Evolutionary conservation across 2,888 invertebrate species (phyloP), one percentile per base, ranked within the genome.

Genomic region (Andrena haemorrhoa): DNA sequence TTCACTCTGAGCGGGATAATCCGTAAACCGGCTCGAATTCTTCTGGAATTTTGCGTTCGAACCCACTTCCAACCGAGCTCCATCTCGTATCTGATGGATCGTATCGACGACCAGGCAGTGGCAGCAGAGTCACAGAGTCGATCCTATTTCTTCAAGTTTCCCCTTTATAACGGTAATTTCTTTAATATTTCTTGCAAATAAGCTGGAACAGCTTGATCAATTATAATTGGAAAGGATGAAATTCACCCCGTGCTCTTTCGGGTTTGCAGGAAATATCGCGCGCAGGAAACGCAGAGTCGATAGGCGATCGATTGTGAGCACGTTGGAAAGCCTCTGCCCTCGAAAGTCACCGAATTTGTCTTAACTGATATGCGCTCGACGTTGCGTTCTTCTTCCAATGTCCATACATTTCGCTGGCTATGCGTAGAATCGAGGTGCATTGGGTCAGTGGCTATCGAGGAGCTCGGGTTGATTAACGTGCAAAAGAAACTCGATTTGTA

Each of bases 21-120:
- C 70, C 74, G 47, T 56, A 66, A 66, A 70, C 66, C 65, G 66
- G 51, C 71, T 63, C 20, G 60, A 75, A 71, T 71, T 74, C 74
- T 41, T 56, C 4, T 29, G 35, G 70, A 65, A 75, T 79, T 75
- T 60, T 58, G 58, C 63, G 51, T 33, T 53, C 53, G 61, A 70
- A 31, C 41, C 41, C 72, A 23, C 23, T 1, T 23, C 23, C 23
- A 56, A 58, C 61, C 61, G 51, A 49, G 41, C 49, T 70, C 60
- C 35, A 53, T 60, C 69, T 41, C 33, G 26, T 31, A 56, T 33
- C 23, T n/a, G 31, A 53, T 53, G 41, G 47, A 23, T 5, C 63
- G 66, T 12, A 33, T n/a, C 51, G 2, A 16, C 72, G 63, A 35
- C 41, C 16, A 41, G 4, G 41, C 41, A 41, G 41, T 16, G 41